These are phyloP conservation scores for Lacanobia wlatinum DNA, from an alignment of 2,888 invertebrate species.

Conservation along the genomic window DNA sequence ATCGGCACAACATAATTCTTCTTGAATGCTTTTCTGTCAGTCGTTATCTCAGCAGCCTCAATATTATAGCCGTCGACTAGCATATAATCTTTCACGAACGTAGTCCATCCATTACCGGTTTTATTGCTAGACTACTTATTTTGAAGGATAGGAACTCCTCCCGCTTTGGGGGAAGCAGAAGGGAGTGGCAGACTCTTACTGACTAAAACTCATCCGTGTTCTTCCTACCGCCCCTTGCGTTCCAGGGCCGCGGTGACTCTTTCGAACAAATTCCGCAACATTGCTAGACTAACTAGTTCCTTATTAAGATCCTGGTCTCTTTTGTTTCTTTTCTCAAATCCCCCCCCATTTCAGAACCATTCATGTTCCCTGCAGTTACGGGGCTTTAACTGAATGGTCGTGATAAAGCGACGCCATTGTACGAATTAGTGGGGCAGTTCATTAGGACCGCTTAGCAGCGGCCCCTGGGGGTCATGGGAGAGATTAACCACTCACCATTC, in stretches of 20 bases:
- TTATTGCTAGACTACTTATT: background rate
- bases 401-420: conserved; percentile 47
- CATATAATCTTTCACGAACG: background rate
- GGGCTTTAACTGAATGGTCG: conserved; percentile 25
- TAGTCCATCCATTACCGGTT: background rate
- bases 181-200: too few species aligned
- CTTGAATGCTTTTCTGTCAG: background rate
- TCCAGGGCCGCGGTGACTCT: too few species aligned
- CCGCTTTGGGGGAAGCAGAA: too few species aligned
- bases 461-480: conserved; percentile 22
- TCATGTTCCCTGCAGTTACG: conserved; percentile 15
- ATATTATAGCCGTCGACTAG: background rate
- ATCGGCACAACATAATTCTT: too few species aligned
- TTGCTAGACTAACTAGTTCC: background rate
- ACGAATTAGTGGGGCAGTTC: conserved; percentile 45
- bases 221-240: too few species aligned
- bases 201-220: too few species aligned
- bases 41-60: background rate
- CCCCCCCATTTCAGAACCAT: conserved; percentile 25
- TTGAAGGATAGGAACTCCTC: too few species aligned
- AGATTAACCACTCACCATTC: conserved; percentile 46
- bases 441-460: conserved; percentile 47
- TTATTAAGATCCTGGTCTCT: background rate
- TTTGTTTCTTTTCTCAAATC: background rate
- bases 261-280: too few species aligned